Conservation (phyloP, 2,113 vertebrate species). For the Passer domesticus region DNA sequence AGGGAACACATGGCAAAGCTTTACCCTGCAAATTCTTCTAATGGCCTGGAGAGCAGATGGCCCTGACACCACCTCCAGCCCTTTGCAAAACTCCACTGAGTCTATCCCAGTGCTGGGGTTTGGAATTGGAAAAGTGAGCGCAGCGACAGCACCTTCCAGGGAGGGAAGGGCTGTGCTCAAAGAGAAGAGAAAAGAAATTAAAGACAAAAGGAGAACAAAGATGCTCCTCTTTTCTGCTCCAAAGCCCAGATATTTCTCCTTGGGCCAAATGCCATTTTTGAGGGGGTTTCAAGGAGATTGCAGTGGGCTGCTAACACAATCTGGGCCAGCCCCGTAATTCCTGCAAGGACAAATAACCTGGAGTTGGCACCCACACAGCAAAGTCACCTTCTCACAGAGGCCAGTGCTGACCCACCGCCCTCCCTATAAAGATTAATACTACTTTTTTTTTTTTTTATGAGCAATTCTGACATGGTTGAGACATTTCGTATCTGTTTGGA, state of each 20-base stretch:
- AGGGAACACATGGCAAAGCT: constrained; percentile 57
- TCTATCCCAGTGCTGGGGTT: background rate
- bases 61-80: constrained; percentile 1
- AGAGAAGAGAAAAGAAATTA: background rate
- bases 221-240: background rate
- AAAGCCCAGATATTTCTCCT: background rate
- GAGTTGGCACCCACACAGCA: background rate
- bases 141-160: background rate
- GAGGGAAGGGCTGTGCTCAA: background rate
- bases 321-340: background rate
- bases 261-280: background rate
- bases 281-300: background rate
- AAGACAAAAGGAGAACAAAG: background rate
- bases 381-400: background rate
- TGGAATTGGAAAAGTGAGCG: rapidly evolving
- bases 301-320: background rate
- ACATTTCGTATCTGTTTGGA: background rate
- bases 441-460: background rate
- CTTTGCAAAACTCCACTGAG: background rate
- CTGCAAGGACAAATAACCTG: background rate
- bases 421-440: background rate
- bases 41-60: constrained; percentile 44
- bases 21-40: constrained; percentile 21
- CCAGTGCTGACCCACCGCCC: background rate
- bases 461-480: background rate